Evolutionary conservation across 92 coral and sea anemone species (phyloP).

Genomic region (Phenganax subtilis): DNA sequence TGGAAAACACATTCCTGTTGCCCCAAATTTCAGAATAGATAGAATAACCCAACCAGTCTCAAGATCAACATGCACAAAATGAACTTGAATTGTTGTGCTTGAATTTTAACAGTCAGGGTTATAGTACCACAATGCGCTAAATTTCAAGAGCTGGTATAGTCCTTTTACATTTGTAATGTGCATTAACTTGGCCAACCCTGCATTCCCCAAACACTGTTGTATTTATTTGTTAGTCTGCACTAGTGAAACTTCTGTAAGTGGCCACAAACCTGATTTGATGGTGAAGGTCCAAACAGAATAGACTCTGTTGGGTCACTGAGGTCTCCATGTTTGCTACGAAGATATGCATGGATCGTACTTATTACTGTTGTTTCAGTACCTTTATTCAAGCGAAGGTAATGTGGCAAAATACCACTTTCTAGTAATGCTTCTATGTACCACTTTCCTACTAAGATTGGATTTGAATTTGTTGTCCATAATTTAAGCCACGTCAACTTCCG

Average conservation of each 20-base stretch:
- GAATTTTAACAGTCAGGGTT: too few relatives aligned
- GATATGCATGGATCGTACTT: slow-evolving; percentile 11
- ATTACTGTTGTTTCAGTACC: slow-evolving; percentile 12
- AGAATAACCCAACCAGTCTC: too few relatives aligned
- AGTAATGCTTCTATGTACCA: neutral
- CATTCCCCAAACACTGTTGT: too few relatives aligned
- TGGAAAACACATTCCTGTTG: neutral
- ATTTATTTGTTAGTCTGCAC: neutral
- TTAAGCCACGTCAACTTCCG: neutral
- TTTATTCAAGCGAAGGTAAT: neutral
- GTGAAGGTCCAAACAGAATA: neutral
- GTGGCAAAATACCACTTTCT: neutral
- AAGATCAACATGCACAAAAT: too few relatives aligned
- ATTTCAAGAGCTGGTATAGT: too few relatives aligned
- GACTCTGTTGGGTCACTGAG: neutral
- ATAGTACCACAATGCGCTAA: too few relatives aligned
- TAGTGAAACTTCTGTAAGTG: neutral
- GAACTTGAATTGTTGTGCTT: too few relatives aligned
- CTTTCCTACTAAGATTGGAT: neutral
- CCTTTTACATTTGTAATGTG: too few relatives aligned
- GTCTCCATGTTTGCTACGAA: slow-evolving; percentile 14
- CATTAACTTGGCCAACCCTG: too few relatives aligned
- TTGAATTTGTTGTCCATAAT: neutral
- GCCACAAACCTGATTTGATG: neutral
- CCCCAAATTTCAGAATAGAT: too few relatives aligned